A percentile compares a stretch with the other conserved stretches of the same genome.
Conservation (phyloP, 2,888 invertebrate species). For the Pollenia labialis region DNA sequence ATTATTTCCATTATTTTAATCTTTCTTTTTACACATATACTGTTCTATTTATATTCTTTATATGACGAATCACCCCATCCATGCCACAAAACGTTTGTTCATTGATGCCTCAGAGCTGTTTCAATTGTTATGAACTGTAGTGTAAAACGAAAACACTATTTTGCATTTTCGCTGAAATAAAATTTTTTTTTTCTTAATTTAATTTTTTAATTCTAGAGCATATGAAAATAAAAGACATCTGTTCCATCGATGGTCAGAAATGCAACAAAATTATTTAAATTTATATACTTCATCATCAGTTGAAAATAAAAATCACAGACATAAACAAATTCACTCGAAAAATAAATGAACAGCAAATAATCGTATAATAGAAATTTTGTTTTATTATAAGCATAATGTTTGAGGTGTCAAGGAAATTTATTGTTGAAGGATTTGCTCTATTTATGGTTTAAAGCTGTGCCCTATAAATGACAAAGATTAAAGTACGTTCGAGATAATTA, state of each 20-base stretch:
- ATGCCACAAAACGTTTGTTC: slow-evolving; percentile 38
- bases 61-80: slow-evolving; percentile 39
- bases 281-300: slow-evolving; percentile 58
- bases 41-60: neutral
- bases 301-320: slow-evolving; percentile 56
- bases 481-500: no score
- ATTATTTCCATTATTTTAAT: neutral
- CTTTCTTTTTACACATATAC: no score
- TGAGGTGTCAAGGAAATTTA: neutral
- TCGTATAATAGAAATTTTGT: neutral
- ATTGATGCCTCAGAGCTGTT: slow-evolving; percentile 38
- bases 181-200: neutral
- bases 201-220: slow-evolving; percentile 23
- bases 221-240: slow-evolving; percentile 62
- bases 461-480: no score
- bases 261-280: slow-evolving; percentile 65
- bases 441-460: no score
- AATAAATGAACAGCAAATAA: neutral
- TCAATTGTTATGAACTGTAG: slow-evolving; percentile 58
- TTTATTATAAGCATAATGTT: no score
- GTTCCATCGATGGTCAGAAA: slow-evolving; percentile 48
- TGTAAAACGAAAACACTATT: slow-evolving; percentile 58
- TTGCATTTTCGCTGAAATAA: slow-evolving; percentile 23
- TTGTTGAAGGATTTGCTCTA: no score
- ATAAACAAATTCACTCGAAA: slow-evolving; percentile 5